These are phyloP conservation scores for Promerops cafer DNA, from an alignment of 2,113 vertebrate genomes.

Conservation along the genomic window DNA sequence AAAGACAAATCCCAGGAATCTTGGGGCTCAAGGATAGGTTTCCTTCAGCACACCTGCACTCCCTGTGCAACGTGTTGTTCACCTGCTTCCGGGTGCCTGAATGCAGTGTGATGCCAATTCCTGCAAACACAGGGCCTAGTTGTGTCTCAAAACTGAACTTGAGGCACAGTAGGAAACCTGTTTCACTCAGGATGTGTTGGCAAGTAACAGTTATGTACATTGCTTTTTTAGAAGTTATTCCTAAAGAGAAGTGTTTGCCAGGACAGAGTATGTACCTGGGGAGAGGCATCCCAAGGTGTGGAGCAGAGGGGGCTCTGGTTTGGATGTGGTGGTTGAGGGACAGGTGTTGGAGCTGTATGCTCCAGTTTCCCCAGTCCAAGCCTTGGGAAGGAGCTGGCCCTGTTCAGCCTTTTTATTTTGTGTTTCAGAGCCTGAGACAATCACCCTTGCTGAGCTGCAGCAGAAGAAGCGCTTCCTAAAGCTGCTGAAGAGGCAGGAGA, in stretches of 20 bases:
- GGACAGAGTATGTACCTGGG: neutral
- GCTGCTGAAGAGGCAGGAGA: slow-evolving; percentile 88
- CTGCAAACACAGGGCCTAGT: neutral
- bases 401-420: neutral
- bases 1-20: neutral
- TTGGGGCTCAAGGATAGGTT: neutral
- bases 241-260: neutral
- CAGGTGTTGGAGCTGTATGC: neutral
- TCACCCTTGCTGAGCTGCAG: slow-evolving; percentile 80
- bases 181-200: neutral
- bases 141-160: neutral
- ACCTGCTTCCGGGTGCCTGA: neutral
- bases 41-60: neutral
- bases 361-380: neutral
- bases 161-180: neutral
- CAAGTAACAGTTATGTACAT: neutral
- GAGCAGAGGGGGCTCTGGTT: neutral
- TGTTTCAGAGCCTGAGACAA: slow-evolving; percentile 77
- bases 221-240: neutral
- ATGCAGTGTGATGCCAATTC: neutral
- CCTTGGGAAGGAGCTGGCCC: neutral
- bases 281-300: neutral
- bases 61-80: neutral
- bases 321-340: neutral
- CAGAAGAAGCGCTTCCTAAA: slow-evolving; percentile 86